Conservation (phyloP, 2,113 vertebrate species). For the Anoura caudifer region DNA sequence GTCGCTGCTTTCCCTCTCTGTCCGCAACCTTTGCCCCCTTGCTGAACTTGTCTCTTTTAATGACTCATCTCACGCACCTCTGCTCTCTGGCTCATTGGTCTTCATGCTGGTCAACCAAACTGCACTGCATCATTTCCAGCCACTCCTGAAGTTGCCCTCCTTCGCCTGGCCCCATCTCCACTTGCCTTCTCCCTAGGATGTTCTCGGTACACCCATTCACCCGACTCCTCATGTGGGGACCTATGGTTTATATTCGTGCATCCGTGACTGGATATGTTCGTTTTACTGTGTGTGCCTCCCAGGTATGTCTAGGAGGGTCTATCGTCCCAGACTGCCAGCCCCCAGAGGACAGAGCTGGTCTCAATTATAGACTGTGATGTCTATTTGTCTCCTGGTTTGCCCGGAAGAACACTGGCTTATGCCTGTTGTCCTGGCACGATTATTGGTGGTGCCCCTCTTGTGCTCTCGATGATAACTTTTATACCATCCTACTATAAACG, state of each 20-base stretch:
- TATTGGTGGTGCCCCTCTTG: background rate
- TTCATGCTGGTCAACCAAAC: background rate
- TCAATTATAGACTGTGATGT: background rate
- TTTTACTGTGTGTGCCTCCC: background rate
- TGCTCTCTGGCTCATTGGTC: background rate
- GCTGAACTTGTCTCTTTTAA: background rate
- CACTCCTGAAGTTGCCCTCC: background rate
- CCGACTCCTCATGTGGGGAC: no score
- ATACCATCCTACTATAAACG: no score
- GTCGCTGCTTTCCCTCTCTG: background rate
- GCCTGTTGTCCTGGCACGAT: background rate
- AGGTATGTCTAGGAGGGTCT: accelerated
- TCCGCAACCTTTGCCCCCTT: background rate
- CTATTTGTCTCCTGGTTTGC: background rate
- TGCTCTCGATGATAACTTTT: background rate
- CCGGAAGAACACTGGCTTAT: background rate
- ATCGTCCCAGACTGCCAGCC: background rate
- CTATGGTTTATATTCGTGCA: accelerated
- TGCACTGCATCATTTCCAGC: accelerated
- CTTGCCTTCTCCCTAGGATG: background rate
- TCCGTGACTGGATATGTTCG: accelerated
- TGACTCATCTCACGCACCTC: background rate
- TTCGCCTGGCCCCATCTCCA: accelerated
- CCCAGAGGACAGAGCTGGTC: background rate
- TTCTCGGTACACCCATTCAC: background rate